Base-by-base conservation (phyloP, 2,797 vertebrate species). In the Poeciliopsis turneri region DNA sequence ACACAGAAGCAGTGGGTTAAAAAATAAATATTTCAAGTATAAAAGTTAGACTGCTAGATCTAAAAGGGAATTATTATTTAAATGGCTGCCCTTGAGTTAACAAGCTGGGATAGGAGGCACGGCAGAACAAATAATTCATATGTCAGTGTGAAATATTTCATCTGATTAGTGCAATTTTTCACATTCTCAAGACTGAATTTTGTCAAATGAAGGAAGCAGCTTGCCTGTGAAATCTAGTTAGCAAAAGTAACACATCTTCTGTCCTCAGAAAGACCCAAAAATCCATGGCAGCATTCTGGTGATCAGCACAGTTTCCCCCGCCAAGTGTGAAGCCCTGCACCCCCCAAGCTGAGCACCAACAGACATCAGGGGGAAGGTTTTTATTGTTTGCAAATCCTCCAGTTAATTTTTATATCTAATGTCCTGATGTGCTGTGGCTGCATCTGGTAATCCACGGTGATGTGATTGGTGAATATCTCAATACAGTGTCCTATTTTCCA, bases 391-490 rank as follows among this genome's bases (percentile, higher is more conserved):
- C 81, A 93, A 93, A 92, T 92, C 89, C 89, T 80, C 69, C 0
- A n/a, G 90, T 93, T 91, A 88, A 90, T 92, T 92, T 94, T 91
- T 88, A 91, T 94, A 92, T 93, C 83, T 91, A 92, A 93, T 93
- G 90, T 92, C 82, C 93, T 88, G 87, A 89, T 90, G 90, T 84
- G 86, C 81, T 82, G 77, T 74, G 88, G 85, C 86, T 86, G 88
- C 77, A 81, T 87, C 84, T 85, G 83, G 81, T 95, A 95, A 95
- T 95, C 94, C 93, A 92, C 82, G 70, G 82, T 92, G 90, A 93
- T 92, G 92, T 94, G 94, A 95, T 94, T 94, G 93, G 91, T 87
- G 91, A 91, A 85, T 90, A 92, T 92, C 92, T 93, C 90, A 85
- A 93, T 89, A 92, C 80, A 90, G 87, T 93, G 93, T 94, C 93